Conservation (phyloP, 2,888 invertebrate genomes). For the Protophormia terraenovae region DNA sequence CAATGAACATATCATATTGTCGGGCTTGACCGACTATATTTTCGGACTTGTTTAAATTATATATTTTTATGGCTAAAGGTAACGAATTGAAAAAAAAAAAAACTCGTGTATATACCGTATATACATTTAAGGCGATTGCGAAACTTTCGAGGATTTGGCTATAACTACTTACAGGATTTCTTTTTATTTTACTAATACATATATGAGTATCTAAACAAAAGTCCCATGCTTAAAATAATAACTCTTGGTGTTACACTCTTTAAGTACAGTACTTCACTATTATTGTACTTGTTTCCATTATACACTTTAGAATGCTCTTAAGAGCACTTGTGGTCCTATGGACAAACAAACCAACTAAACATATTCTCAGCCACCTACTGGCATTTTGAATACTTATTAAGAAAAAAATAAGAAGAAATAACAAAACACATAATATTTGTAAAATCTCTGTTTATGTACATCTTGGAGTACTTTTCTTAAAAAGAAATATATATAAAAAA, state of each 20-base stretch:
- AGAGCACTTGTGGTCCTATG: constrained; percentile 75
- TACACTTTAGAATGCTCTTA: constrained; percentile 73
- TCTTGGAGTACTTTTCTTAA: not conserved
- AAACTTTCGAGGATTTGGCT: too few species aligned
- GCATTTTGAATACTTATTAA: not conserved
- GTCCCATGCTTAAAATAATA: not conserved
- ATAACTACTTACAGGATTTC: too few species aligned
- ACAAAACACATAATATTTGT: not conserved
- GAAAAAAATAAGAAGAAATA: not conserved
- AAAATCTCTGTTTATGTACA: constrained; percentile 35
- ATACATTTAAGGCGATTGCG: too few species aligned
- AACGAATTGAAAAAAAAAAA: too few species aligned
- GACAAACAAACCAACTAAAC: constrained; percentile 48
- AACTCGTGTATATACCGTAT: too few species aligned
- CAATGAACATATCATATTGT: too few species aligned
- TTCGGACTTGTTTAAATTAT: too few species aligned
- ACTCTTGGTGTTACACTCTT: not conserved
- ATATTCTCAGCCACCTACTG: constrained; percentile 24
- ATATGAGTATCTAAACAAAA: too few species aligned
- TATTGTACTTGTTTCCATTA: constrained; percentile 72
- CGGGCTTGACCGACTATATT: too few species aligned
- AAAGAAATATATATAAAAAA: too few species aligned
- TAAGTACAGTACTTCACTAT: not conserved
- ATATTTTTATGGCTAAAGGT: too few species aligned
- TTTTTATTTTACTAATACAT: too few species aligned